Percentiles rank a stretch among this genome's conserved stretches.
These are phyloP conservation scores for Engraulis encrasicolus DNA, from an alignment of 2,113 vertebrate species.

Conservation along the genomic window DNA sequence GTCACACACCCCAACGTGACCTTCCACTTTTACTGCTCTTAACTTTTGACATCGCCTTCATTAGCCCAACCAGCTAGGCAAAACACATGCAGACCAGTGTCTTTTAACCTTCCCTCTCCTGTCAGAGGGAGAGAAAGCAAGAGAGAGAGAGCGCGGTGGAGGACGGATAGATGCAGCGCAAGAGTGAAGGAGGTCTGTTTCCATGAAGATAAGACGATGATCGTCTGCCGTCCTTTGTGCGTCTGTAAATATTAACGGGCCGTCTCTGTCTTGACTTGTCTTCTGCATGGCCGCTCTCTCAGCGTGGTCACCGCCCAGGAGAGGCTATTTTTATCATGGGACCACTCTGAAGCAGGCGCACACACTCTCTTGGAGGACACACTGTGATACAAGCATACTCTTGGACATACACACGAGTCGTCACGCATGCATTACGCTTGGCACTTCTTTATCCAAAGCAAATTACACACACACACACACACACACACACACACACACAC, in stretches of 20 bases:
- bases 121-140: background rate
- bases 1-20: background rate
- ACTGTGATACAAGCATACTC: too few relatives aligned
- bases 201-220: background rate
- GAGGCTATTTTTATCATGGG: slow-evolving; percentile 18
- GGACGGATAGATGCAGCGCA: background rate
- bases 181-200: background rate
- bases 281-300: slow-evolving; percentile 17
- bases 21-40: background rate
- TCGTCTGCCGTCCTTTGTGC: background rate
- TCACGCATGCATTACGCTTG: too few relatives aligned
- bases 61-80: background rate
- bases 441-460: too few relatives aligned
- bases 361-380: too few relatives aligned
- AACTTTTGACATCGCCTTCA: background rate
- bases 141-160: background rate
- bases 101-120: background rate
- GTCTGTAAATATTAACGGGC: background rate
- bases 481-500: background rate
- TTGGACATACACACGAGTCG: too few relatives aligned
- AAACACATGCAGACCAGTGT: background rate
- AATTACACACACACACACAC: background rate
- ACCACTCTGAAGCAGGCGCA: too few relatives aligned
- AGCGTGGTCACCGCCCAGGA: slow-evolving; percentile 16
- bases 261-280: slow-evolving; percentile 12